phyloP scores from a whole-genome alignment of 2,888 invertebrate genomes.

The Eupithecia inturbata region DNA sequence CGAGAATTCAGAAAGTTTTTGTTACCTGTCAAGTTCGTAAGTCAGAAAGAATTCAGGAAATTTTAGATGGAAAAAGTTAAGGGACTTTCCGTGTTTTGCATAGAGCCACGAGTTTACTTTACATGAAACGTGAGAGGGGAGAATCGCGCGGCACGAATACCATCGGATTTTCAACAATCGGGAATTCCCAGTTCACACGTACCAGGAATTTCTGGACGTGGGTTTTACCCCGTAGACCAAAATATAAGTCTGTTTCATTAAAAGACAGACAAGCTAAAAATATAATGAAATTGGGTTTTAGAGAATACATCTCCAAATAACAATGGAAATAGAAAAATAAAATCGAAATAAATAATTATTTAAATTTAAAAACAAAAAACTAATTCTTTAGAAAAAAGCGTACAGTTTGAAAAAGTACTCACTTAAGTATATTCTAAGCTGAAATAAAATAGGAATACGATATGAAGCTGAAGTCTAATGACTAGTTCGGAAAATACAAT shows the following conservation, averaged over 20 bases:
- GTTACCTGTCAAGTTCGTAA: neutral
- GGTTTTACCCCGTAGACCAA: neutral
- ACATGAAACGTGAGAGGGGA: neutral
- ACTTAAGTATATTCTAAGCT: neutral
- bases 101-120: neutral
- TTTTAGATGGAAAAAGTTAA: neutral
- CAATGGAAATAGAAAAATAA: neutral
- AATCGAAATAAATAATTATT: neutral
- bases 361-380: neutral
- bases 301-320: neutral
- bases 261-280: neutral
- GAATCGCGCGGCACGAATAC: neutral
- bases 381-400: neutral
- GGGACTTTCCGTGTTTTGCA: neutral
- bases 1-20: neutral
- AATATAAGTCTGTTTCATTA: neutral
- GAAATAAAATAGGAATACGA: neutral
- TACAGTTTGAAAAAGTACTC: neutral
- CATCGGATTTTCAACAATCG: neutral
- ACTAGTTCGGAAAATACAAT: neutral
- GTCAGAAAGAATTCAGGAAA: neutral
- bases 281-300: neutral
- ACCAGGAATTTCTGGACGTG: conserved; percentile 5
- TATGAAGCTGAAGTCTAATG: neutral
- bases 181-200: neutral